These are phyloP conservation scores for Phataginus tetradactyla DNA, from an alignment of 2,797 vertebrate genomes.

Conservation along the genomic window DNA sequence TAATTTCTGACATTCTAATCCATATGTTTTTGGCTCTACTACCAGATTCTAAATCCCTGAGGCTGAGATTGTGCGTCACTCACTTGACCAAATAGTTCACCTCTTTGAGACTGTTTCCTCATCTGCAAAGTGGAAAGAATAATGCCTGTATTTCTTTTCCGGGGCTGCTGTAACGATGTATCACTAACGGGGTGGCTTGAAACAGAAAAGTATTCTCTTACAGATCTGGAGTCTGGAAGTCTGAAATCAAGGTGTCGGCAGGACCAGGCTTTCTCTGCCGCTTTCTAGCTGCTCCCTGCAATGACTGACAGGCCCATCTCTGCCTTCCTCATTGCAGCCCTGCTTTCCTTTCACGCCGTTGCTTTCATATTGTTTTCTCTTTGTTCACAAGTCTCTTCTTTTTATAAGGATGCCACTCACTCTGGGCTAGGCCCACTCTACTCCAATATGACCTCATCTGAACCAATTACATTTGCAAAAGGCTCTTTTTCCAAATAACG, in stretches of 20 bases:
- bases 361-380: background rate
- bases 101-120: background rate
- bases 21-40: background rate
- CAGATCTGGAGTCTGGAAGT: background rate
- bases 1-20: background rate
- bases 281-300: background rate
- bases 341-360: background rate
- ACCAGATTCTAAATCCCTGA: background rate
- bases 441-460: background rate
- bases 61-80: background rate
- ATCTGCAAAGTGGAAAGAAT: background rate
- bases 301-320: background rate
- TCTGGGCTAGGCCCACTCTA: background rate
- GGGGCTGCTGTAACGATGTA: background rate
- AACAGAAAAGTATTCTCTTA: background rate
- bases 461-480: background rate
- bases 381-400: background rate
- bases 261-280: background rate
- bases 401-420: background rate
- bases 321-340: too few species aligned
- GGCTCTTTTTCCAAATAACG: background rate
- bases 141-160: background rate
- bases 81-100: background rate
- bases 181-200: background rate
- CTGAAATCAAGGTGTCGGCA: too few species aligned